These are phyloP conservation scores for Epinephelus malabaricus DNA, from an alignment of 2,797 vertebrate genomes.

Conservation along the genomic window DNA sequence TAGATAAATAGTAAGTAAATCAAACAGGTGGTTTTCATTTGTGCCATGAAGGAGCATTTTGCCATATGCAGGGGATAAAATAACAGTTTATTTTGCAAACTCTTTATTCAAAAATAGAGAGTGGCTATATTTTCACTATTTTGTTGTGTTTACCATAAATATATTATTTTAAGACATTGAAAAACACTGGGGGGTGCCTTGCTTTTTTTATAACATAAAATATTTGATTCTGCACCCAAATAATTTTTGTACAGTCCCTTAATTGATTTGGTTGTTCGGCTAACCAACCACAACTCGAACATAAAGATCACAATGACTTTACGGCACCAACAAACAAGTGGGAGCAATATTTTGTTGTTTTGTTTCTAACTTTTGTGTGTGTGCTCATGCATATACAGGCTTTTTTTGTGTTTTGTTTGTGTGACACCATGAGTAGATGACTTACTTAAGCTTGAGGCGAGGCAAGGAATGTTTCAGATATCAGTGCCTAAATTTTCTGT, in stretches of 20 bases:
- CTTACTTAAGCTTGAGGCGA: conserved; percentile 55
- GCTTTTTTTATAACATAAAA: conserved; percentile 3
- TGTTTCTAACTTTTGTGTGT: conserved; percentile 38
- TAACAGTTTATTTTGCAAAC: background rate
- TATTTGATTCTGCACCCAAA: background rate
- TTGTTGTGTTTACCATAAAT: conserved; percentile 10
- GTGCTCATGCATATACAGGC: conserved; percentile 70
- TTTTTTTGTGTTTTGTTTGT: conserved; percentile 19
- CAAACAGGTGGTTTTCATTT: background rate
- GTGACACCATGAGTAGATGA: conserved; percentile 49
- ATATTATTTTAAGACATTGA: conserved; percentile 8
- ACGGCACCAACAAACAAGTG: conserved; percentile 70
- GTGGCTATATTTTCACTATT: conserved; percentile 14
- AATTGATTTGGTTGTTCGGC: conserved; percentile 24
- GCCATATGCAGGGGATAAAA: background rate
- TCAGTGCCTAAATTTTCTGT: conserved; percentile 51
- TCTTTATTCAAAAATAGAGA: conserved; percentile 29
- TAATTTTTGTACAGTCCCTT: conserved; percentile 53
- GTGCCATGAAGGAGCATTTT: background rate
- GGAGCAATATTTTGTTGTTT: conserved; percentile 52
- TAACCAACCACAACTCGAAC: conserved; percentile 39
- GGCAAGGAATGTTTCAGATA: conserved; percentile 78
- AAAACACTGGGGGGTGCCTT: background rate
- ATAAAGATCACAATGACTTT: conserved; percentile 61
- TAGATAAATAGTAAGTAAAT: background rate